Evolutionary conservation across 2,888 invertebrate species (phyloP).

Genomic region (Thelaira solivaga): DNA sequence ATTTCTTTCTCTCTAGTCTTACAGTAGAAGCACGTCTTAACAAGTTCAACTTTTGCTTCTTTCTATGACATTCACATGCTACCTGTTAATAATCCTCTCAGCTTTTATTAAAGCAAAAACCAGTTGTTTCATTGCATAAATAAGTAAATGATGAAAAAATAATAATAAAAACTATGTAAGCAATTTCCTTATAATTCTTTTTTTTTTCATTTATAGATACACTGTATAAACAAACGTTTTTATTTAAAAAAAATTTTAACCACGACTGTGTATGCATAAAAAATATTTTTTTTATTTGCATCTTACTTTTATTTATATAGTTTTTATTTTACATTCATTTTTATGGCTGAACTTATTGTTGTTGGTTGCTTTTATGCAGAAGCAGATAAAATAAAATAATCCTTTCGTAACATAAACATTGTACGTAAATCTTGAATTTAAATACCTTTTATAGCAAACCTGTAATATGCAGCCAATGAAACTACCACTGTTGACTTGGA

Average conservation of each 20-base stretch:
- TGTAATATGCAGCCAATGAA: neutral
- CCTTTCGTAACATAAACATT: constrained; percentile 8
- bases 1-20: no score
- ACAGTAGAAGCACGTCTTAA: no score
- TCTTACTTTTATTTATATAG: neutral
- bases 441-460: neutral
- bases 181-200: neutral
- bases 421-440: constrained; percentile 11
- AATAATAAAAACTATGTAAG: neutral
- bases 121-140: neutral
- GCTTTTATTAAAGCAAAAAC: neutral
- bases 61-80: no score
- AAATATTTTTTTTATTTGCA: neutral
- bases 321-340: neutral
- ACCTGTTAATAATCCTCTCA: neutral
- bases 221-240: neutral
- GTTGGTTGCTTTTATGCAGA: constrained; percentile 1
- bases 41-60: no score
- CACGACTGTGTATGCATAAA: neutral
- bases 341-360: neutral
- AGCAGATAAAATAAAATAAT: constrained; percentile 27
- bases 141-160: neutral
- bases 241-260: neutral
- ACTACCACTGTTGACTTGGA: neutral
- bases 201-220: neutral